Evolutionary conservation across 2,113 vertebrate genomes (phyloP).

Genomic region (Pampusana beccarii): DNA sequence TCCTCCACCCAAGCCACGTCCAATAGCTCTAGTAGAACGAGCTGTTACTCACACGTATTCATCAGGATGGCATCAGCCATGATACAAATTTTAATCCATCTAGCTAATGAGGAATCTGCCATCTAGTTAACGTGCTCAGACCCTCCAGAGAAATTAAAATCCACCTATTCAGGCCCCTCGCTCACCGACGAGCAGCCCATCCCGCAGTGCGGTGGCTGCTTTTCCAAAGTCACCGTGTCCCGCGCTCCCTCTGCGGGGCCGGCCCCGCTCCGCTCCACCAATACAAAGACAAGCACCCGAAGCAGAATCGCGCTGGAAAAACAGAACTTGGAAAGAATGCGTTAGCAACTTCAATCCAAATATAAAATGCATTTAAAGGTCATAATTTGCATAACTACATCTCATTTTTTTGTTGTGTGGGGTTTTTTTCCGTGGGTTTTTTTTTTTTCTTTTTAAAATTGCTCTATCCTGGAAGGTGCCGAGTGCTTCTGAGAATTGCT

Average conservation of each 20-base stretch:
- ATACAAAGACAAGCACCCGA: slow-evolving; percentile 24
- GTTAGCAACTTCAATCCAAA: slow-evolving; percentile 57
- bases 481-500: not conserved
- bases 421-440: no score
- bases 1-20: slow-evolving; percentile 68
- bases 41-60: slow-evolving; percentile 70
- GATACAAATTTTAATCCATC: slow-evolving; percentile 72
- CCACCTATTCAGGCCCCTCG: slow-evolving; percentile 14
- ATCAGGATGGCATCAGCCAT: slow-evolving; percentile 64
- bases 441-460: not conserved
- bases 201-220: rapidly evolving
- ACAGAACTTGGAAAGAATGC: slow-evolving; percentile 53
- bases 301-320: slow-evolving; percentile 28
- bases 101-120: slow-evolving; percentile 71
- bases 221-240: not conserved
- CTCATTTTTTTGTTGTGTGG: slow-evolving; percentile 57
- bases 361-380: slow-evolving; percentile 68
- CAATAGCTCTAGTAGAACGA: slow-evolving; percentile 58
- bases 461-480: slow-evolving; percentile 13
- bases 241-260: not conserved
- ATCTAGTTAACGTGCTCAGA: slow-evolving; percentile 33
- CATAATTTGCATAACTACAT: slow-evolving; percentile 64
- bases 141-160: slow-evolving; percentile 65
- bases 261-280: not conserved
- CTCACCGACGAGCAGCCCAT: not conserved